Evolutionary conservation across 2,113 vertebrate species (phyloP).

Genomic region (Neofelis nebulosa): DNA sequence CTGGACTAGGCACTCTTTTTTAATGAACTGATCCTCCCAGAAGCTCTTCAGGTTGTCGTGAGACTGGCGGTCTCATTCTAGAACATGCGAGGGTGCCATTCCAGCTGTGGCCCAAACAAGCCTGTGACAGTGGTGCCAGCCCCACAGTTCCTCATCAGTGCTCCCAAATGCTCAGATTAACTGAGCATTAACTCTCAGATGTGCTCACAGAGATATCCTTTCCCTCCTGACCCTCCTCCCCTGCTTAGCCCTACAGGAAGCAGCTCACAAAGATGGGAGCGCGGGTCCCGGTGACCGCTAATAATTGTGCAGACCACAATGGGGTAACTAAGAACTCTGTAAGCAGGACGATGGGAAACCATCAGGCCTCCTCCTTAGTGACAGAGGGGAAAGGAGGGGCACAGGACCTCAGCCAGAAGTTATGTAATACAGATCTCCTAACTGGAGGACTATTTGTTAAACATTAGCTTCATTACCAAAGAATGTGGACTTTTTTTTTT

Average conservation of each 20-base stretch:
- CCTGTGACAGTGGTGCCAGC: background rate
- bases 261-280: background rate
- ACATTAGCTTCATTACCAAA: slow-evolving; percentile 30
- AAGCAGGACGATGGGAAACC: background rate
- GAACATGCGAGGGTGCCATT: background rate
- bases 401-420: background rate
- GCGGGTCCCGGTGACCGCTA: background rate
- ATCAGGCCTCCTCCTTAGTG: background rate
- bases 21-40: background rate
- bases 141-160: background rate
- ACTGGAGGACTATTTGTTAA: background rate
- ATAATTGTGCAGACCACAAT: background rate
- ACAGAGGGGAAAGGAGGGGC: background rate
- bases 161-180: background rate
- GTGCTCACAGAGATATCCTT: background rate
- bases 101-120: background rate
- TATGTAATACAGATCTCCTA: background rate
- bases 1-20: background rate
- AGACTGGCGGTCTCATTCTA: background rate
- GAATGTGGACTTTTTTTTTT: background rate
- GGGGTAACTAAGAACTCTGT: background rate
- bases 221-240: background rate
- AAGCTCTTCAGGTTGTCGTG: background rate
- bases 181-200: background rate
- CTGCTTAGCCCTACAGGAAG: background rate